Evolutionary conservation across 1,140 invertebrate species (phyloP).

Genomic region (Drosophila melanica): DNA sequence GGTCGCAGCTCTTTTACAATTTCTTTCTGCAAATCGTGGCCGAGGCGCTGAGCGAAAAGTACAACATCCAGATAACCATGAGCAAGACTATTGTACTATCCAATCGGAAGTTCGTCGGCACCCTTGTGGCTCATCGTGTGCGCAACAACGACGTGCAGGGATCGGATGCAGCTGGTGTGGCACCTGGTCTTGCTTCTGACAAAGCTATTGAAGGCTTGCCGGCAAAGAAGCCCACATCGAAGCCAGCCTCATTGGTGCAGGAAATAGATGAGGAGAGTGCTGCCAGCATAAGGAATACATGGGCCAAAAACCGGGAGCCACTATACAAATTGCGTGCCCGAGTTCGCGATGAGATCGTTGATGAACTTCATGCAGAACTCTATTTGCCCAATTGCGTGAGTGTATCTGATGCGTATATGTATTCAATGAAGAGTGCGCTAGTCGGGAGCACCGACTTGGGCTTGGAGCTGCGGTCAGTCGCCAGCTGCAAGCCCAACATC

Average conservation of each 20-base stretch:
- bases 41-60: slow-evolving; percentile 91
- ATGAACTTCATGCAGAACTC: slow-evolving; percentile 84
- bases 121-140: slow-evolving; percentile 89
- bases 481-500: no score
- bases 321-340: slow-evolving; percentile 83
- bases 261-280: slow-evolving; percentile 79
- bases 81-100: slow-evolving; percentile 86
- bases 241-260: slow-evolving; percentile 46
- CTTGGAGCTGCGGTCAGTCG: no score
- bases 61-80: slow-evolving; percentile 87
- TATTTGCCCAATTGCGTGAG: slow-evolving; percentile 84
- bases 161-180: slow-evolving; percentile 49
- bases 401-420: neutral
- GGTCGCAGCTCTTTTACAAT: slow-evolving; percentile 88
- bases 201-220: slow-evolving; percentile 43
- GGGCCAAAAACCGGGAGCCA: slow-evolving; percentile 47
- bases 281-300: slow-evolving; percentile 23
- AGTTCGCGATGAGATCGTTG: slow-evolving; percentile 67
- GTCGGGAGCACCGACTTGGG: no score
- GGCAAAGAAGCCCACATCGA: neutral
- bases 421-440: neutral
- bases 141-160: slow-evolving; percentile 87
- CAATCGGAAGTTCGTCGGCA: slow-evolving; percentile 89
- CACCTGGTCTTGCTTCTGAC: neutral
- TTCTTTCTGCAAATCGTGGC: slow-evolving; percentile 91